Evolutionary conservation across 2,888 invertebrate genomes (phyloP).

Genomic region (Brenthis hecate): DNA sequence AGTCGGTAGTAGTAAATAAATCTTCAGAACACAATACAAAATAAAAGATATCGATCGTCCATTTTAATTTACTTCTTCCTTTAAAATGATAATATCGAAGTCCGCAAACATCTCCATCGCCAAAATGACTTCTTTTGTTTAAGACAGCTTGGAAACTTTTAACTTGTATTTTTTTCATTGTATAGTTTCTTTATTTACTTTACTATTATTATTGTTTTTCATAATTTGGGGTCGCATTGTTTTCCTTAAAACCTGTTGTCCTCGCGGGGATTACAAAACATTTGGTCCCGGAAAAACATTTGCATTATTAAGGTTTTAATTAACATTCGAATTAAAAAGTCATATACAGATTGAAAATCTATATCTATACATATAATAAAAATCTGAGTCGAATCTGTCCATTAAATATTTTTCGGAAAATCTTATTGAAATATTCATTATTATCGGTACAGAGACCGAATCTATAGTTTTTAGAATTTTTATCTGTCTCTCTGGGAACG

Average conservation of each 20-base stretch:
- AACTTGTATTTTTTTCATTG: conserved; percentile 11
- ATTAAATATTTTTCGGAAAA: too few relatives aligned
- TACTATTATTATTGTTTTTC: conserved; percentile 2
- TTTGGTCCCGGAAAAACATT: conserved; percentile 13
- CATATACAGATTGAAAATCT: too few relatives aligned
- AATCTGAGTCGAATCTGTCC: too few relatives aligned
- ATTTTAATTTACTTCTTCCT: conserved; percentile 9
- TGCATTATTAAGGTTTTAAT: conserved; percentile 1
- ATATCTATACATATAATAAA: too few relatives aligned
- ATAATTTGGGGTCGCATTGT: conserved; percentile 16
- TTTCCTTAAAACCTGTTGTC: conserved; percentile 4
- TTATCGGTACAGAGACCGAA: too few relatives aligned
- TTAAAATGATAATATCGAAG: conserved; percentile 9
- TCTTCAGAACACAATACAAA: neutral
- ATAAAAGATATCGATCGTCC: neutral
- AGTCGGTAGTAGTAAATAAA: neutral
- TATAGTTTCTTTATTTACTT: conserved; percentile 12
- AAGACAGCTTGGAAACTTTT: neutral
- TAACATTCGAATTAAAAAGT: neutral
- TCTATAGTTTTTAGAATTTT: too few relatives aligned
- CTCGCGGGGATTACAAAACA: neutral
- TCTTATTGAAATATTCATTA: too few relatives aligned
- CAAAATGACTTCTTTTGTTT: conserved; percentile 20
- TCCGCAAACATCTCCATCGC: conserved; percentile 2
- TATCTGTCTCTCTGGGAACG: too few relatives aligned